Evolutionary conservation across 2,113 vertebrate genomes (phyloP), one percentile per base, ranked within the genome.

Genomic region (Oxygymnocypris stewartii): DNA sequence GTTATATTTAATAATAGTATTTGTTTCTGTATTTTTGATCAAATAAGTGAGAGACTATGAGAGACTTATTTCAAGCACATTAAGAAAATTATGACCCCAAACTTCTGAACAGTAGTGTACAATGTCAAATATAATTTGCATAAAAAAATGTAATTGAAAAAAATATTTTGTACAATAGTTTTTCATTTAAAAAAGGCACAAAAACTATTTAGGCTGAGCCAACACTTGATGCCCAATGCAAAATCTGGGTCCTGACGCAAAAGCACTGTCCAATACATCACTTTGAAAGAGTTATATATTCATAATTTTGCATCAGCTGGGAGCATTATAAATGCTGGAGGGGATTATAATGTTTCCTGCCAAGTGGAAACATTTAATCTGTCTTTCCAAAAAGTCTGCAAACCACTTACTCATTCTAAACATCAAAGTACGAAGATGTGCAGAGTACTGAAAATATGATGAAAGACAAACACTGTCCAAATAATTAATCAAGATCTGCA

Each of bases 401-500:
- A 57, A 40, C 44, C 47, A 51, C 35, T 51, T 42, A 71, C 31
- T 84, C 31, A 74, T 74, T 84, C 18, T 25, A 57, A 40, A 59
- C 44, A 73, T 74, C 18, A 74, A 54, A 84, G 69, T 59, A 25
- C 6, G 35, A 57, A 42, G 31, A 57, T 74, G 51, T 18, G 47
- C 49, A 54, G 23, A 59, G 5, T 67, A 14, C n/a, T 44, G 11
- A 67, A 81, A 81, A 65, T 49, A 49, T 20, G 40, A 42, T 69
- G 61, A 82, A 82, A 82, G 61, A 69, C 20, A 80, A 80, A 80
- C 78, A 80, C 37, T 40, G 79, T 63, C 63, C 42, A 69, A 54
- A 65, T 28, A 82, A 67, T 47, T 67, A 18, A 67, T 47, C 42
- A 69, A 3, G 10, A 35, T 18, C n/a, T 44, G 40, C 20, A 79